Conservation (phyloP, 1,140 invertebrate genomes). For the Drosophila equinoxialis region DNA sequence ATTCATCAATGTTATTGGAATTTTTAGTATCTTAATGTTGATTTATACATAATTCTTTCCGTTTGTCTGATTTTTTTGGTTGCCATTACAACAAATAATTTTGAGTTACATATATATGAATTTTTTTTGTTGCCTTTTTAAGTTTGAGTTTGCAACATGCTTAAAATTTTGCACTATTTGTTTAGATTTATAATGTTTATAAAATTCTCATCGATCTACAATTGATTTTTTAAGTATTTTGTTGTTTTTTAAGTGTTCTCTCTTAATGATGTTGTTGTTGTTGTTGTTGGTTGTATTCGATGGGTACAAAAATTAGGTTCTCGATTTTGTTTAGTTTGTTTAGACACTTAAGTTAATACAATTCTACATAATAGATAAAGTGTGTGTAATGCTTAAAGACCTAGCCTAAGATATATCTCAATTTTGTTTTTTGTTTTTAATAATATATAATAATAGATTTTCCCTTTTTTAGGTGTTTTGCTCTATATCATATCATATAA, state of each 20-base stretch:
- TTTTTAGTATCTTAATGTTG: constrained; percentile 62
- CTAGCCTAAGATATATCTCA: constrained; percentile 50
- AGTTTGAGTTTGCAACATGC: constrained; percentile 49
- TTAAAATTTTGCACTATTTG: constrained; percentile 75
- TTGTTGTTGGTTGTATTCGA: constrained; percentile 62
- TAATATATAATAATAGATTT: constrained; percentile 66
- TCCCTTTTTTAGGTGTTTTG: constrained; percentile 29
- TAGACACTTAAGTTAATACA: constrained; percentile 54
- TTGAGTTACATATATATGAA: constrained; percentile 25
- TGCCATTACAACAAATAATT: constrained; percentile 70
- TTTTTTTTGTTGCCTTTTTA: constrained; percentile 62
- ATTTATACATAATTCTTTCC: constrained; percentile 45
- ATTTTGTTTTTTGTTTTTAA: constrained; percentile 28
- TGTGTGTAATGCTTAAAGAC: constrained; percentile 50
- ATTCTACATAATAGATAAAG: constrained; percentile 48
- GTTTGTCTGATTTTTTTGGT: constrained; percentile 32
- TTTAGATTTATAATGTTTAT: constrained; percentile 63
- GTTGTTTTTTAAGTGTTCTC: constrained; percentile 22
- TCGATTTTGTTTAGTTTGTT: constrained; percentile 52
- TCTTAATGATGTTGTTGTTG: constrained; percentile 26
- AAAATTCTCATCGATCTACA: constrained; percentile 70
- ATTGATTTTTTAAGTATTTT: constrained; percentile 29
- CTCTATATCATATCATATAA: constrained; percentile 62
- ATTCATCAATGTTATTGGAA: constrained; percentile 77
- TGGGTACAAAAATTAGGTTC: constrained; percentile 73